Conservation (phyloP, 2,113 vertebrate genomes). For the Castor canadensis region DNA sequence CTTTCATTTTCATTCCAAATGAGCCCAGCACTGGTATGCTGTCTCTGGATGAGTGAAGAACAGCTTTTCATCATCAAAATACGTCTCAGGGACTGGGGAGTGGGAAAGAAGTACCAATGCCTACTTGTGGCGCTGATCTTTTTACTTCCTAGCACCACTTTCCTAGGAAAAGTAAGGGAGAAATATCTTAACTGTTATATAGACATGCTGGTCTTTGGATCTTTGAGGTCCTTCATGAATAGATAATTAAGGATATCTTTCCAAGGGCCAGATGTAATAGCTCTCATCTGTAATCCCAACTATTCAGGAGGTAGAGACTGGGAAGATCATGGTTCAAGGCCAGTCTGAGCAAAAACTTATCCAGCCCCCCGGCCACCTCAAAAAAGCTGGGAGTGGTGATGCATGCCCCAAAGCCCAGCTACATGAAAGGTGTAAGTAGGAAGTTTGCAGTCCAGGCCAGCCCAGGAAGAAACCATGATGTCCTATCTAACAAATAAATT, state of each 20-base stretch:
- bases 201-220: slow-evolving; percentile 79
- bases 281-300: too few relatives aligned
- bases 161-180: slow-evolving; percentile 61
- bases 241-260: slow-evolving; percentile 74
- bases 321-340: too few relatives aligned
- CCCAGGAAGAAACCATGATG: too few relatives aligned
- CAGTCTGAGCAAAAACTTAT: too few relatives aligned
- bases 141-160: slow-evolving; percentile 74
- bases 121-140: slow-evolving; percentile 76
- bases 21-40: neutral
- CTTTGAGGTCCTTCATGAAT: slow-evolving; percentile 13
- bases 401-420: too few relatives aligned
- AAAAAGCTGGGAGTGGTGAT: too few relatives aligned
- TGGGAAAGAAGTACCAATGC: slow-evolving; percentile 72
- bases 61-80: slow-evolving; percentile 50
- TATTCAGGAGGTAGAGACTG: too few relatives aligned
- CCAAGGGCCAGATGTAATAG: too few relatives aligned
- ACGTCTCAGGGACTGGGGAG: slow-evolving; percentile 63
- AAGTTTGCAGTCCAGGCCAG: too few relatives aligned
- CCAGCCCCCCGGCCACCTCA: too few relatives aligned
- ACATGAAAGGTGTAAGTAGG: too few relatives aligned
- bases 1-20: slow-evolving; percentile 41
- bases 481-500: too few relatives aligned
- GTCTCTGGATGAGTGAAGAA: neutral
- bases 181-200: slow-evolving; percentile 69